A percentile compares a stretch with the other conserved stretches of the same genome.
phyloP scores from a whole-genome alignment of 2,797 vertebrate species.

The Uromys caudimaculatus region DNA sequence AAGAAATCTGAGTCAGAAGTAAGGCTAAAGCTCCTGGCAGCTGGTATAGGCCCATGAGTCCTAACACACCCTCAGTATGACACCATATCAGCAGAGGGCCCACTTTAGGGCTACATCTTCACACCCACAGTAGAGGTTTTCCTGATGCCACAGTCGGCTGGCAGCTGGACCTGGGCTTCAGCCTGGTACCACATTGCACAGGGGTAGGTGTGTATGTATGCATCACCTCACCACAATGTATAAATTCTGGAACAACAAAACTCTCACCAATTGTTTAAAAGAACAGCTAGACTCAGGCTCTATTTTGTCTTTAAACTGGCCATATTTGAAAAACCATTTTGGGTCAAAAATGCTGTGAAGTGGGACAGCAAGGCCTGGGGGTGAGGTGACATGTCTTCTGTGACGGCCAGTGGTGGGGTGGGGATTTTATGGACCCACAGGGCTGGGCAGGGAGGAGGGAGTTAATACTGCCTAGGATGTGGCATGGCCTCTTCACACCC shows the following conservation, averaged over 20 bases:
- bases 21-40: no score
- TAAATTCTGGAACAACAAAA: not conserved
- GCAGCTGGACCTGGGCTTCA: not conserved
- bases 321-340: not conserved
- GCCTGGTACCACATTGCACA: not conserved
- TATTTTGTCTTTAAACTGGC: not conserved
- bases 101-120: not conserved
- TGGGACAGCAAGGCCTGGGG: not conserved
- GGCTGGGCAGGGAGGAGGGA: no score
- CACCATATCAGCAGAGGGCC: not conserved
- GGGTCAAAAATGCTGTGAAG: not conserved
- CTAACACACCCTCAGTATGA: not conserved
- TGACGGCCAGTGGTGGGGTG: not conserved
- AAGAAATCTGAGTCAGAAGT: not conserved
- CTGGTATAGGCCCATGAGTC: not conserved
- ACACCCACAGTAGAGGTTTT: not conserved
- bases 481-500: not conserved
- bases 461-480: not conserved
- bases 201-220: not conserved
- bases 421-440: not conserved
- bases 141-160: not conserved
- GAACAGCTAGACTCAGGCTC: rapidly evolving
- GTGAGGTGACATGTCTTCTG: not conserved
- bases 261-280: not conserved
- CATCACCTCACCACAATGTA: not conserved